Percentiles rank a stretch among this genome's conserved stretches.
Evolutionary conservation across 2,888 invertebrate species (phyloP).

Genomic region (Leucozona laternaria): DNA sequence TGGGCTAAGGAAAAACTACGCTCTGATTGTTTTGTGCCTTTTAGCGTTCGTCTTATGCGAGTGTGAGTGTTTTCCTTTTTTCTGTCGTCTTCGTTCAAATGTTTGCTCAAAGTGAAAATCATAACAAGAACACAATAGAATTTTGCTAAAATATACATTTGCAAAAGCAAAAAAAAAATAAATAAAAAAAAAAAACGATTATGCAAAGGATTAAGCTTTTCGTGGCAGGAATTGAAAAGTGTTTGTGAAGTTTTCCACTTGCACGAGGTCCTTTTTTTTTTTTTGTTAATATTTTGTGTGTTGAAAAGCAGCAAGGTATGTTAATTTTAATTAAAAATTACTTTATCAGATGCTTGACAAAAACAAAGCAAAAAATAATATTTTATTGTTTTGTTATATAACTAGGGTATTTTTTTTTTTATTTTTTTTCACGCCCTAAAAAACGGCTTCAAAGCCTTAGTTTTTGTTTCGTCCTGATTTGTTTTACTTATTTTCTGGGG

Average conservation of each 20-base stretch:
- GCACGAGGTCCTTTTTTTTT: slow-evolving; percentile 65
- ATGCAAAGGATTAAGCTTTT: slow-evolving; percentile 76
- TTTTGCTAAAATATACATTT: slow-evolving; percentile 73
- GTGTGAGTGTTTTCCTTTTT: slow-evolving; percentile 22
- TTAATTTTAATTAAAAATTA: slow-evolving; percentile 72
- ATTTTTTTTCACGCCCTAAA: slow-evolving; percentile 67
- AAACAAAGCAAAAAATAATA: slow-evolving; percentile 38
- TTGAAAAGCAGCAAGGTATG: slow-evolving; percentile 69
- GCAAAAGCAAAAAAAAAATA: slow-evolving; percentile 45
- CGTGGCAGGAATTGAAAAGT: slow-evolving; percentile 69
- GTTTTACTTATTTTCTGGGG: slow-evolving; percentile 40
- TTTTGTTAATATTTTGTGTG: slow-evolving; percentile 52
- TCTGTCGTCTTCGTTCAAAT: slow-evolving; percentile 58
- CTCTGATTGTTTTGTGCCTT: slow-evolving; percentile 72
- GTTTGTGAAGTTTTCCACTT: slow-evolving; percentile 74
- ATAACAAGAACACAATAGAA: slow-evolving; percentile 72
- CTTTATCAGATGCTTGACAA: slow-evolving; percentile 66
- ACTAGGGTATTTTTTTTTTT: slow-evolving; percentile 30
- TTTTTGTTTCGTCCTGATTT: slow-evolving; percentile 61
- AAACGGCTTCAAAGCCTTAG: slow-evolving; percentile 60
- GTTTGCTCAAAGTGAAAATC: slow-evolving; percentile 72
- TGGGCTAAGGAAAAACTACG: slow-evolving; percentile 57
- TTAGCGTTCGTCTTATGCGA: slow-evolving; percentile 59
- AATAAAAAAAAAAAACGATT: slow-evolving; percentile 63
- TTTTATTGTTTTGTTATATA: slow-evolving; percentile 69